Conservation (phyloP, 1,140 invertebrate genomes). For the Conus ventricosus region DNA sequence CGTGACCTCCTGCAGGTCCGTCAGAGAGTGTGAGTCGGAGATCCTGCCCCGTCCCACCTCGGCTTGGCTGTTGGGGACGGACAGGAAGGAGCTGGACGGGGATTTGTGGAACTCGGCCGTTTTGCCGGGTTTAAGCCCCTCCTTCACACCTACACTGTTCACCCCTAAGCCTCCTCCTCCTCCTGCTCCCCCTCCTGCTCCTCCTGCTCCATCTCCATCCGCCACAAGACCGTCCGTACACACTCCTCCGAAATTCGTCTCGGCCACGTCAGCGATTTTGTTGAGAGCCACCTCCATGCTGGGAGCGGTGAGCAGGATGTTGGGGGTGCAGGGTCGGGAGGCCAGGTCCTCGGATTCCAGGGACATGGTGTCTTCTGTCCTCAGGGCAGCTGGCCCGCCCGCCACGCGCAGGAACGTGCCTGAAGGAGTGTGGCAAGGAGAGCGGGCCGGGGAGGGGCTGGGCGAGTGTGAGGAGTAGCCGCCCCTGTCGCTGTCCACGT, state of each 20-base stretch:
- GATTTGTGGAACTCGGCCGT: constrained; percentile 24
- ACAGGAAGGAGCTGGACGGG: constrained; percentile 14
- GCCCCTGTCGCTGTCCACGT: constrained; percentile 16
- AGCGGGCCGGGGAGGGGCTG: background rate
- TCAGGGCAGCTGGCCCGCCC: background rate
- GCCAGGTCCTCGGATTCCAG: background rate
- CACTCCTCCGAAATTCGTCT: background rate
- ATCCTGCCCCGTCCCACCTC: background rate
- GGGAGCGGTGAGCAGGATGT: constrained; percentile 31
- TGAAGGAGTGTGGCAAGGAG: constrained; percentile 6
- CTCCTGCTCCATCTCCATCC: background rate
- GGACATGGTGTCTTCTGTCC: constrained; percentile 24
- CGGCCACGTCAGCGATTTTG: background rate
- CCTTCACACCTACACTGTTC: too few relatives aligned
- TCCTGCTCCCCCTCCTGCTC: background rate
- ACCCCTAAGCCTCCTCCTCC: background rate
- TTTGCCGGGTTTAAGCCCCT: background rate
- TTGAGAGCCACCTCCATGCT: background rate
- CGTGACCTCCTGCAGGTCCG: constrained; percentile 10
- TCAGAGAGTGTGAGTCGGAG: constrained; percentile 34
- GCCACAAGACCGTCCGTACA: too few relatives aligned
- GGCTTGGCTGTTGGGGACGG: constrained; percentile 20
- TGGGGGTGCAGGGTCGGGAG: constrained; percentile 22
- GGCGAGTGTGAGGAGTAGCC: background rate
- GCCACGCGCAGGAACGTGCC: constrained; percentile 14